These are phyloP conservation scores for Lophochroa leadbeateri DNA, from an alignment of 2,113 vertebrate genomes.

Conservation along the genomic window DNA sequence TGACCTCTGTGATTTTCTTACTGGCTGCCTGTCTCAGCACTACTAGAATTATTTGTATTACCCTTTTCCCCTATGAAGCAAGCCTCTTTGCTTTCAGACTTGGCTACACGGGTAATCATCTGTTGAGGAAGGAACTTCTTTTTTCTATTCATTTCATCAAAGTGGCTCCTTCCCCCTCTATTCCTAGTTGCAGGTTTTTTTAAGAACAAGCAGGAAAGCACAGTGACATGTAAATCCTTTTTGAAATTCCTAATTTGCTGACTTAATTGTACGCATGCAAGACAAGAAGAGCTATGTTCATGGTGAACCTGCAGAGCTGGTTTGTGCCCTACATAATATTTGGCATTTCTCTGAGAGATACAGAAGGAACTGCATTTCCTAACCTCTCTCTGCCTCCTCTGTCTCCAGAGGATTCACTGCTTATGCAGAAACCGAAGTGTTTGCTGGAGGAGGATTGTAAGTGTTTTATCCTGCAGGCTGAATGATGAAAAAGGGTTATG, in stretches of 20 bases:
- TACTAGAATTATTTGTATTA: neutral
- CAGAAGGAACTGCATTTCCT: neutral
- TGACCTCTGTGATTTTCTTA: neutral
- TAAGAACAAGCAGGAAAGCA: neutral
- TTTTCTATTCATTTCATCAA: neutral
- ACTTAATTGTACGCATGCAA: neutral
- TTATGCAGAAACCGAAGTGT: neutral
- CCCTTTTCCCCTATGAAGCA: neutral
- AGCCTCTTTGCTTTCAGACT: neutral
- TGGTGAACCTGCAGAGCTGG: neutral
- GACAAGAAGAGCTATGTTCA: neutral
- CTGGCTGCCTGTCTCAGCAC: neutral
- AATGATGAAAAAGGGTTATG: neutral
- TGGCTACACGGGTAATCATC: neutral
- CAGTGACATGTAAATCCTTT: neutral
- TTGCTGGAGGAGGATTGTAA: neutral
- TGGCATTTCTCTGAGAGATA: neutral
- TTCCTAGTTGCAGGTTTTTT: neutral
- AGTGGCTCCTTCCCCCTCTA: rapidly evolving
- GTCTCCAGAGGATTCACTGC: conserved; percentile 1
- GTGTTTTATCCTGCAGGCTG: neutral
- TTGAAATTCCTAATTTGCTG: neutral
- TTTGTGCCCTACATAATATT: neutral
- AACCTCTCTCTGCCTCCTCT: neutral
- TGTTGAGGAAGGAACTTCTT: neutral